phyloP scores from a whole-genome alignment of 1,140 invertebrate genomes.

The Temnothorax nylanderi region DNA sequence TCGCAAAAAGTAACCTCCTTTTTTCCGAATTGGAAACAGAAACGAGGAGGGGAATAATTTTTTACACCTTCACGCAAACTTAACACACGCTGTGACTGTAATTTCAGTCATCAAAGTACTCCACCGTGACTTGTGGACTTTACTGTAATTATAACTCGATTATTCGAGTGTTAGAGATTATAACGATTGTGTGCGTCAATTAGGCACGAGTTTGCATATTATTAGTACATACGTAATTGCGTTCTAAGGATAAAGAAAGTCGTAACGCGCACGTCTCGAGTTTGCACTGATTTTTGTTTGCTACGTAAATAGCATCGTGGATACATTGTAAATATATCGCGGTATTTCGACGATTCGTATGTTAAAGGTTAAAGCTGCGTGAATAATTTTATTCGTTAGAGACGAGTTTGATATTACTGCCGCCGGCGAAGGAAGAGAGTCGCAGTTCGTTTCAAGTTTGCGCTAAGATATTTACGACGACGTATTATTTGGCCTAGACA shows the following conservation, averaged over 20 bases:
- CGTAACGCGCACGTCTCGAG: neutral
- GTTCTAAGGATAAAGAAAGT: neutral
- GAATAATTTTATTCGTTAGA: slow-evolving; percentile 3
- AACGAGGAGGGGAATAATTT: neutral
- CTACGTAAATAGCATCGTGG: neutral
- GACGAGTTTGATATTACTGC: neutral
- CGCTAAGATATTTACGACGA: neutral
- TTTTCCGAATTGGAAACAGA: neutral
- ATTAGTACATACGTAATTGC: neutral
- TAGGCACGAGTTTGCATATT: neutral
- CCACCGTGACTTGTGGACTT: neutral
- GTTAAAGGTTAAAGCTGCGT: neutral
- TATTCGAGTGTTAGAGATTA: neutral
- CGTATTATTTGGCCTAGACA: neutral
- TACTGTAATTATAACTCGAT: neutral
- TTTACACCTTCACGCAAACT: neutral
- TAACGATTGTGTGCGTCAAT: neutral
- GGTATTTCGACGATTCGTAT: neutral
- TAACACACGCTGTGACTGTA: neutral
- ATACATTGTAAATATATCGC: neutral
- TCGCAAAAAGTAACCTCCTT: neutral
- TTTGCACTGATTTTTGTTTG: neutral
- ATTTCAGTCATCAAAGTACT: too few relatives aligned
- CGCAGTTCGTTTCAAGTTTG: neutral
- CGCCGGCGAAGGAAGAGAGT: neutral